Evolutionary conservation across 2,113 vertebrate species (phyloP), one percentile per base, ranked within the genome.

Genomic region (Regulus satrapa): DNA sequence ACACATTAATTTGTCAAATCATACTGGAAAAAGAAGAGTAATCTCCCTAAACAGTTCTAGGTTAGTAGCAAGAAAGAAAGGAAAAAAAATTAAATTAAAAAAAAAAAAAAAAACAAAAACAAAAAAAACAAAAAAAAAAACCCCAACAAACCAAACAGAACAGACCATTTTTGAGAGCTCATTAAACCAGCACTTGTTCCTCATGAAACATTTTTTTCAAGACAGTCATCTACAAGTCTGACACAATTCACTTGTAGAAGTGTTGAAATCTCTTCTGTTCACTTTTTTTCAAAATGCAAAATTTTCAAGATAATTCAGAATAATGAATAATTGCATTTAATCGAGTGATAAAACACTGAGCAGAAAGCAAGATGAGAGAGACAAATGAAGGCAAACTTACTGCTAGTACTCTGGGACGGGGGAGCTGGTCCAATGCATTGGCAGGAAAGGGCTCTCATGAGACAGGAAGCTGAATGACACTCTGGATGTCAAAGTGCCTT

Each of bases 91-190:
- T n/a, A n/a, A n/a, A n/a, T n/a, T n/a, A n/a, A 24, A 32, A 63
- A 13, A 29, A 5, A 16, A 49, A 10, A 40, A 40, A 5, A 72
- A 14, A 12, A 58, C 45, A 11, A 14, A 14, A 59, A 24, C 23
- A 63, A 13, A 29, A 5, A 13, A 43, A 36, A 28, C 28, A 40
- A 12, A 29, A 61, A 28, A 2, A 8, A 58, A n/a, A n/a, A 16
- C 4, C 8, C 24, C 48, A 4, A 0, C 3, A 61, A 31, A 8
- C 2, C 4, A 17, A 63, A 21, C 10, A 58, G 7, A 31, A 28
- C 11, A 54, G 6, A 41, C 3, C 6, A 28, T 54, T 88, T 82
- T 59, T 88, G n/a, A 69, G 34, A 36, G 17, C 17, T 59, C 36
- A 4, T 21, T 92, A 31, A 90, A 55, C 8, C 7, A 48, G 12